Conservation (phyloP, 2,888 invertebrate genomes). For the Hyalella azteca region DNA sequence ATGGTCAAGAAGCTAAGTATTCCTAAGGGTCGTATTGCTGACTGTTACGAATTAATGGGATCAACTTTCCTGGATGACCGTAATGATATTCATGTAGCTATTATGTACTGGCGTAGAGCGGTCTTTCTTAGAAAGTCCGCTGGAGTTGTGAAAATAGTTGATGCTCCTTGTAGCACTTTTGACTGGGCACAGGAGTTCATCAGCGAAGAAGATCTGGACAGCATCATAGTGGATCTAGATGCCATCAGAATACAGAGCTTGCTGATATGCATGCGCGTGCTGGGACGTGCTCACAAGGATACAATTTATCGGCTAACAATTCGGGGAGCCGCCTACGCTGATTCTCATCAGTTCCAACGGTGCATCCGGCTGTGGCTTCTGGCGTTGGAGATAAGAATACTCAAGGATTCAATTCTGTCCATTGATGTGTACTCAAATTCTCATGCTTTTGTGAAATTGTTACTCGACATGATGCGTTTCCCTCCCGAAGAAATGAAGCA, state of each 20-base stretch:
- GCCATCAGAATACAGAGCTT: constrained; percentile 85
- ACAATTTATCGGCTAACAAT: constrained; percentile 70
- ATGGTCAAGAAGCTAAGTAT: constrained; percentile 64
- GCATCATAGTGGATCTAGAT: constrained; percentile 79
- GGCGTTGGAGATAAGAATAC: constrained; percentile 73
- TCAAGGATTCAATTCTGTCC: constrained; percentile 74
- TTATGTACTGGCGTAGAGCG: constrained; percentile 82
- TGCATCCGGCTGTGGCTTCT: constrained; percentile 88
- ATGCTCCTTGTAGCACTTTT: constrained; percentile 71
- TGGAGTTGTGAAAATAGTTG: constrained; percentile 67
- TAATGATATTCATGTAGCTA: constrained; percentile 67
- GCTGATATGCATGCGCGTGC: constrained; percentile 83
- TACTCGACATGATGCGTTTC: constrained; percentile 68
- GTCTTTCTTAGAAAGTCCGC: constrained; percentile 67
- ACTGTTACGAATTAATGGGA: constrained; percentile 87
- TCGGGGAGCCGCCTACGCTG: constrained; percentile 69
- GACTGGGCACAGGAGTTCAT: constrained; percentile 77
- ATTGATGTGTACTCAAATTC: constrained; percentile 86
- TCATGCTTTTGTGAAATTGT: constrained; percentile 82
- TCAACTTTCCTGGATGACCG: constrained; percentile 84
- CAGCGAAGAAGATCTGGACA: constrained; percentile 73
- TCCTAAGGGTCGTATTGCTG: constrained; percentile 74
- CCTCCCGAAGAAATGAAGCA: constrained; percentile 60
- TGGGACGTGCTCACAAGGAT: constrained; percentile 79
- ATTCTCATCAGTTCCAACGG: constrained; percentile 72